Conservation (phyloP, 2,888 invertebrate genomes). For the Euproctis similis region DNA sequence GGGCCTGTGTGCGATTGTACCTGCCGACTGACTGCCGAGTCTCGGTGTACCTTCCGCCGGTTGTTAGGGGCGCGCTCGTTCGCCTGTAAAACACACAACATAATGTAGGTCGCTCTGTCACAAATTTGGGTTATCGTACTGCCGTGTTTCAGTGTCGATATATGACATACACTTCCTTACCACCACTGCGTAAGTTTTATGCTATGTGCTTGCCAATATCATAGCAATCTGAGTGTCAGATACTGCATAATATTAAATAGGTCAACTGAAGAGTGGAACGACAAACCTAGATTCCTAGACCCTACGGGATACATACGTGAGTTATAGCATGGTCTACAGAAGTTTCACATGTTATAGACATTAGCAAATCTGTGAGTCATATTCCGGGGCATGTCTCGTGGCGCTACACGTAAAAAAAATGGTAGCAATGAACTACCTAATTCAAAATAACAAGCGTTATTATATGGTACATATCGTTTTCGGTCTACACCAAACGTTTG, state of each 20-base stretch:
- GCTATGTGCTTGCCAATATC: slow-evolving; percentile 55
- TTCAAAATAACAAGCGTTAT: no score
- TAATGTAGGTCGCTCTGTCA: slow-evolving; percentile 68
- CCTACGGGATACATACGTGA: no score
- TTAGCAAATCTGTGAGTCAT: slow-evolving; percentile 41
- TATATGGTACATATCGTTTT: slow-evolving; percentile 28
- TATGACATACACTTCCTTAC: slow-evolving; percentile 63
- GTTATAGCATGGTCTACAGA: no score
- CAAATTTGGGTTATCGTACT: slow-evolving; percentile 71
- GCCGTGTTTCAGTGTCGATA: slow-evolving; percentile 69
- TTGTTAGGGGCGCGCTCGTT: slow-evolving; percentile 40
- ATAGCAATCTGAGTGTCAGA: no score
- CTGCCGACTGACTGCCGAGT: no score
- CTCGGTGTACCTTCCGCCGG: no score
- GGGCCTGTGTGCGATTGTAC: no score
- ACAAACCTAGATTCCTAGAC: no score
- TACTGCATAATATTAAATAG: no score
- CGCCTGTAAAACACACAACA: slow-evolving; percentile 50
- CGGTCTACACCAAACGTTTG: slow-evolving; percentile 39
- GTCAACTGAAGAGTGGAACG: no score
- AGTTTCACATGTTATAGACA: no score
- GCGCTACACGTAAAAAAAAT: slow-evolving; percentile 49
- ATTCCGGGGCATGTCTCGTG: slow-evolving; percentile 41
- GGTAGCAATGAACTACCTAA: slow-evolving; percentile 63
- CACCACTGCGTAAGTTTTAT: slow-evolving; percentile 42